Base-by-base conservation (phyloP, 2,888 invertebrate genomes). In the Eumerus sabulonum region DNA sequence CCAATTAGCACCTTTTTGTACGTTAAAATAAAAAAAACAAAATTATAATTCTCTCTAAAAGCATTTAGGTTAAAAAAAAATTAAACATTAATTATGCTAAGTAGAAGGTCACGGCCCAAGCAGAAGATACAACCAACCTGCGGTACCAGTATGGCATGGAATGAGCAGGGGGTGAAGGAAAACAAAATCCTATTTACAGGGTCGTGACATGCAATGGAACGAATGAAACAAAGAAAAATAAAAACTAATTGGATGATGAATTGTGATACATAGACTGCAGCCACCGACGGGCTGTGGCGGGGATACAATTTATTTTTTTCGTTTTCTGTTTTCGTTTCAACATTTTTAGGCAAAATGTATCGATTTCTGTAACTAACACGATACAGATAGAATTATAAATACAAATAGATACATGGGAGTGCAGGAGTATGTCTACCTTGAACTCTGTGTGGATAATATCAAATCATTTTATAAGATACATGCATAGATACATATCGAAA, bases 1-100 rank as follows among this genome's bases (percentile, higher is more conserved):
- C 13, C 60, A 59, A 63, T 56, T 57, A 76, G 76, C 76, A 76
- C 76, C 64, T 76, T 27, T 76, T 76, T 76, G 50, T 77, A 77
- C 50, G 74, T 70, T 71, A 59, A 9, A 50, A 42, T 45, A 35
- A 53, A 27, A 42, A 59, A 9, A 50, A 42, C 44, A 40, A 53
- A 40, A 48, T 19, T 38, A 59, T 13, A 48, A 50, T 54, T 48
- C 63, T 19, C 13, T 76, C 60, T 40, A 13, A 62, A 64, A 48
- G 40, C 19, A 36, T 18, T 60, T 64, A 53, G 47, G 50, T 27
- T 68, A 48, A 60, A 45, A 13, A 45, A 14, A 45, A 7, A 9
- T 45, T n/a, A 1, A 45, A 45, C 45, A 27, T 27, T 27, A 27
- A 27, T 27, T 27, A 27, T 7, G 27, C 27, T 40, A 19, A 50